phyloP scores from a whole-genome alignment of 2,113 vertebrate genomes.

The Dicrurus megarhynchus region DNA sequence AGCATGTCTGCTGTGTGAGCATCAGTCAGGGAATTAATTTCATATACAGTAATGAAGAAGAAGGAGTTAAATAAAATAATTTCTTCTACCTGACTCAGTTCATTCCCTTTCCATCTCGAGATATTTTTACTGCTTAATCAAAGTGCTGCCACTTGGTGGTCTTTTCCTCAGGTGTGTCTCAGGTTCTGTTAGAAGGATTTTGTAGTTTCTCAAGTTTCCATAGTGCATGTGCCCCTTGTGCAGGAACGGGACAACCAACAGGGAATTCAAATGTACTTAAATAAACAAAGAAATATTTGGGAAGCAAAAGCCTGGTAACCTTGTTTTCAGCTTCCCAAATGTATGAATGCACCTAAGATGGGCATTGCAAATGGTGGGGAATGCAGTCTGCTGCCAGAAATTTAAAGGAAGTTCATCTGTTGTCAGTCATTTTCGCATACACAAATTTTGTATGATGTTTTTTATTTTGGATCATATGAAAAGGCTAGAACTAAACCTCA shows the following conservation, averaged over 20 bases:
- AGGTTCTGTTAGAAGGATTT: neutral
- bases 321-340: neutral
- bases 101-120: neutral
- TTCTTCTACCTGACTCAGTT: neutral
- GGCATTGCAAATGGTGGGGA: neutral
- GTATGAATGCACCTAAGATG: neutral
- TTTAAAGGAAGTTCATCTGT: neutral
- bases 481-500: neutral
- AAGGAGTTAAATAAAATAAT: neutral
- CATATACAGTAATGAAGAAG: neutral
- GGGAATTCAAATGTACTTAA: neutral
- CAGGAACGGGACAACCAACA: neutral
- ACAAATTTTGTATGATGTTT: neutral
- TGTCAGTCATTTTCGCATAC: neutral
- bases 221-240: neutral
- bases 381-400: neutral
- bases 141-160: neutral
- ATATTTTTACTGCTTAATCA: neutral
- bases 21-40: neutral
- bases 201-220: neutral
- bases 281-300: neutral
- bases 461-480: neutral
- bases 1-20: rapidly evolving
- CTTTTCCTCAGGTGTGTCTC: neutral
- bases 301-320: neutral